Conservation (phyloP, 1,140 invertebrate species). For the Nilaparvata lugens region DNA sequence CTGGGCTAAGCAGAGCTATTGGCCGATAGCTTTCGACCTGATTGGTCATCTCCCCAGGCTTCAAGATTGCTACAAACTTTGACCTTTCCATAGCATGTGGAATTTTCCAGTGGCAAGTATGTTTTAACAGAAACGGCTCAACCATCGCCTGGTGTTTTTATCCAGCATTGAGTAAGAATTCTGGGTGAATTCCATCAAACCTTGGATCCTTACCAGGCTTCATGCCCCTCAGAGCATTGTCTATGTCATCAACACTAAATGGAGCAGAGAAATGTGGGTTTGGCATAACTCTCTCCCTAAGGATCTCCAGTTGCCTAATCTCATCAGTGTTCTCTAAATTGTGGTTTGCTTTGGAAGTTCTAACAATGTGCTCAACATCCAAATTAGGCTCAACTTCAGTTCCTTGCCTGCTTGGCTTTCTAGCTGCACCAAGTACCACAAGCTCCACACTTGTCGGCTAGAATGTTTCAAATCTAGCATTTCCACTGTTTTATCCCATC, state of each 20-base stretch:
- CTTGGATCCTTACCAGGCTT: neutral
- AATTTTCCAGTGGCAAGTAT: constrained; percentile 8
- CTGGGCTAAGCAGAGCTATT: constrained; percentile 6
- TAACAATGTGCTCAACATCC: neutral
- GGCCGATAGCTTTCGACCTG: constrained; percentile 6
- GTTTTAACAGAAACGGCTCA: constrained; percentile 11
- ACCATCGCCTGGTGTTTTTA: constrained; percentile 3
- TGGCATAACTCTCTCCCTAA: too few relatives aligned
- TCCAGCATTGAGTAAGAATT: constrained; percentile 7
- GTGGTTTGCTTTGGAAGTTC: too few relatives aligned
- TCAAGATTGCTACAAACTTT: constrained; percentile 13
- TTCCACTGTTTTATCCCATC: constrained; percentile 12
- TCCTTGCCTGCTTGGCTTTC: neutral
- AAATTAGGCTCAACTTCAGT: constrained; percentile 5
- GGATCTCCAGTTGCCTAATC: too few relatives aligned
- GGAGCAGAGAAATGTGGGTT: too few relatives aligned
- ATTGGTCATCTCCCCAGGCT: constrained; percentile 10
- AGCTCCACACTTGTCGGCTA: constrained; percentile 10
- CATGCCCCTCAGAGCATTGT: constrained; percentile 6
- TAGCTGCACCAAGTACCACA: neutral
- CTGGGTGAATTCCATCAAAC: constrained; percentile 11
- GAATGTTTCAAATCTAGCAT: constrained; percentile 14
- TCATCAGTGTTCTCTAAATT: too few relatives aligned
- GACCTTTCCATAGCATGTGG: constrained; percentile 6
- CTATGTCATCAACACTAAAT: too few relatives aligned